Conservation (phyloP, 2,113 vertebrate genomes). For the Spizaetus ornatus region DNA sequence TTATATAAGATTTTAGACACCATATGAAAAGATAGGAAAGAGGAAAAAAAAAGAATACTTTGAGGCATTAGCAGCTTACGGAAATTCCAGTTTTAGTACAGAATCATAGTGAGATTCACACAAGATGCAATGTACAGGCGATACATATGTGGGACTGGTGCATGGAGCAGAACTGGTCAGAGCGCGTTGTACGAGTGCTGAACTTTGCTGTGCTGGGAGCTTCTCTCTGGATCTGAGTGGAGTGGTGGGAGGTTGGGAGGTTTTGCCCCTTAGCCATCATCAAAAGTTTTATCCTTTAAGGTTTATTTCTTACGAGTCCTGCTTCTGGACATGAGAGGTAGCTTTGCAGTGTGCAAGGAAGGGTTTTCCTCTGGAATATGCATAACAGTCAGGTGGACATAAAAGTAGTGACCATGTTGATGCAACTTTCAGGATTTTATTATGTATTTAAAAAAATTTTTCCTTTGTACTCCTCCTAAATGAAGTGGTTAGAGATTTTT, state of each 20-base stretch:
- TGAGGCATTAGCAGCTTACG: rapidly evolving
- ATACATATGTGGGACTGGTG: rapidly evolving
- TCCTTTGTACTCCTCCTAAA: neutral
- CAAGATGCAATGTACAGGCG: rapidly evolving
- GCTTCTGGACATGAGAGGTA: neutral
- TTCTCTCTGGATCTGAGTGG: neutral
- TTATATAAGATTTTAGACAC: neutral
- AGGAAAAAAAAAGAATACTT: neutral
- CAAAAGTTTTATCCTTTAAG: neutral
- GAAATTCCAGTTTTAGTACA: neutral
- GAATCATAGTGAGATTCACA: rapidly evolving
- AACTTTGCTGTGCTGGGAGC: neutral
- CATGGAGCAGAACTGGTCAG: neutral
- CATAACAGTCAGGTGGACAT: neutral
- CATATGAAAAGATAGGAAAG: neutral
- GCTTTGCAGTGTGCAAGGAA: neutral
- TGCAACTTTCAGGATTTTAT: neutral
- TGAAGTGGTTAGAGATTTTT: neutral
- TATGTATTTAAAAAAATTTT: neutral
- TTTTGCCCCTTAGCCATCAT: neutral
- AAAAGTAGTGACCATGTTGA: neutral
- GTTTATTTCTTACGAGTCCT: neutral
- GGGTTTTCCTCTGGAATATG: neutral
- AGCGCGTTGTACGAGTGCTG: neutral
- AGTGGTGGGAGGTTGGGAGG: neutral